Percentiles rank a stretch among this genome's conserved stretches.
phyloP scores from a whole-genome alignment of 2,113 vertebrate species.

The Raja brachyura region DNA sequence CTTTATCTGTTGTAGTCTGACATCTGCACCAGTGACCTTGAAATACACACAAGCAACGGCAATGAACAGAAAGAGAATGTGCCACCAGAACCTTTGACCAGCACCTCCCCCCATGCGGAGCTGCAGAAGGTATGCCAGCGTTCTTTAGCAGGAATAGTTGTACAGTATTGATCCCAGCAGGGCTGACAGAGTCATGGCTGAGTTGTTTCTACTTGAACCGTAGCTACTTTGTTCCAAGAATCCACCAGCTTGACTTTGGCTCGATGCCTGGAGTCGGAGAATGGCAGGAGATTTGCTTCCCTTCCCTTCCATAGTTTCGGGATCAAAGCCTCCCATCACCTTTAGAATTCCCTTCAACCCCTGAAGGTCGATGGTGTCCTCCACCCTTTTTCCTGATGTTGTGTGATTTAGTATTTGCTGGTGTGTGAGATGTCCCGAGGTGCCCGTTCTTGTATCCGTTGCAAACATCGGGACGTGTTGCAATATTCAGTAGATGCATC shows the following conservation, averaged over 20 bases:
- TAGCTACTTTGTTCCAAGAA: background rate
- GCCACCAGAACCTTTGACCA: conserved; percentile 13
- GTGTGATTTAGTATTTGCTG: background rate
- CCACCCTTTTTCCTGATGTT: background rate
- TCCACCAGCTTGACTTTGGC: background rate
- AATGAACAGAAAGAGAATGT: conserved; percentile 9
- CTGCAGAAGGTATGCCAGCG: background rate
- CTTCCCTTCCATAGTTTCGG: background rate
- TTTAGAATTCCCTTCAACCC: background rate
- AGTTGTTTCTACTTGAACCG: background rate
- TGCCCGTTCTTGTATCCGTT: no score
- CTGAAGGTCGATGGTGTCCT: background rate
- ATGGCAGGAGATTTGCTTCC: background rate
- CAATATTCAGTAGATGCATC: no score
- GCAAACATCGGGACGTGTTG: no score
- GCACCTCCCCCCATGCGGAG: background rate
- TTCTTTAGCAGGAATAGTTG: background rate
- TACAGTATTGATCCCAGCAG: background rate
- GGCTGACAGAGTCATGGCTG: background rate
- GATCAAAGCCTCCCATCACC: background rate
- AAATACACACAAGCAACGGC: background rate
- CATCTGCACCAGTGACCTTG: background rate
- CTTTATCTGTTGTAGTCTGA: background rate
- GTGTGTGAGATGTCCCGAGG: background rate
- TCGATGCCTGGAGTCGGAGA: background rate